Evolutionary conservation across 2,888 invertebrate genomes (phyloP), one percentile per base, ranked within the genome.

Genomic region (Pecten maximus): DNA sequence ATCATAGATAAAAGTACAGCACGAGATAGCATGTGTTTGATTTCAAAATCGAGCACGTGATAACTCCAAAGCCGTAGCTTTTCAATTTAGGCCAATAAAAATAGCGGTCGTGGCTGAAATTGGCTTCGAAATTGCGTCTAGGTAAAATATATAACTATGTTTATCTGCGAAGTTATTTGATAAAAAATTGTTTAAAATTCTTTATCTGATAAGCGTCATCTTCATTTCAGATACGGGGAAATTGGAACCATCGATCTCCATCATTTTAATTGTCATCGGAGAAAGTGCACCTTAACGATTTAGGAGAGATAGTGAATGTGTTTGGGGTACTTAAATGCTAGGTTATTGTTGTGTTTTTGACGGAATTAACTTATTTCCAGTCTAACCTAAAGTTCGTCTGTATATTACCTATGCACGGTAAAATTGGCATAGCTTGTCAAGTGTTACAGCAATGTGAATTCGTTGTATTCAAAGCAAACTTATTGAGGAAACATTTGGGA

Each of bases 31-130:
- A 35, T 15, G 35, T 35, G 35, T 74, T 74, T 74, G 10, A 35
- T 35, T 74, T 74, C 60, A 19, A 74, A 74, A 74, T 74, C 74
- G 74, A 6, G 35, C 35, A 35, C 12, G 4, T 35, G 74, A 74
- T 74, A 74, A 35, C 74, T 6, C 0, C 10, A 35, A 28, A 74
- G 74, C 35, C 74, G 16, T 28, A 35, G 10, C 23, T 28, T 2
- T 74, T 74, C 74, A 74, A 74, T 74, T 74, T 74, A 74, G 60
- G 35, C 74, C 74, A 74, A 74, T 74, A 74, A 74, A n/a, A 74
- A 74, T 35, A 2, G 74, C 1, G 15, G 74, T 28, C 35, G 10
- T 35, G 74, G 10, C 74, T 28, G 23, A 35, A 74, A 74, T 74
- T 74, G 35, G 28, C 35, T 35, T 28, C 0, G 15, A 74, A 35